Conservation (phyloP, 1,140 invertebrate species). For the Medauroidea extradentata region DNA sequence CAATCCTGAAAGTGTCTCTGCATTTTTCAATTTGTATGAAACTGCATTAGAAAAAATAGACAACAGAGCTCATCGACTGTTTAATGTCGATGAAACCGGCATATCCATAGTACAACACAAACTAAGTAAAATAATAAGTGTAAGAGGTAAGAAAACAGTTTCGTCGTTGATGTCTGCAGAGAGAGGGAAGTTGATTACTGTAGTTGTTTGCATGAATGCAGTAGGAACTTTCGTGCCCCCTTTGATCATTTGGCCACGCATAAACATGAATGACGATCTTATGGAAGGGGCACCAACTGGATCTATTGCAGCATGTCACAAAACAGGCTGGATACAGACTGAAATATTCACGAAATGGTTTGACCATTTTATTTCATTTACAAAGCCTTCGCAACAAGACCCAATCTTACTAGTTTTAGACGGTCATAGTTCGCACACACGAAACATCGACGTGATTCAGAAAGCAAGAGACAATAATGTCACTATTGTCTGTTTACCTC, state of each 20-base stretch:
- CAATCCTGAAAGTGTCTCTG: background rate
- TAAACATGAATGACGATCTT: conserved; percentile 28
- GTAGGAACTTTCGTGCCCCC: conserved; percentile 31
- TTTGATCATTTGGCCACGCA: conserved; percentile 34
- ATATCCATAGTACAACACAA: conserved; percentile 17
- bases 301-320: conserved; percentile 26
- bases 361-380: conserved; percentile 32
- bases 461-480: too few relatives aligned
- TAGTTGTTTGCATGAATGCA: conserved; percentile 34
- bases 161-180: conserved; percentile 27
- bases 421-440: too few relatives aligned
- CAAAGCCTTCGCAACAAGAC: background rate
- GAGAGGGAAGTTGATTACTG: conserved; percentile 31
- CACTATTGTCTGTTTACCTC: too few relatives aligned
- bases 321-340: conserved; percentile 20
- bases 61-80: conserved; percentile 13
- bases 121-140: conserved; percentile 27
- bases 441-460: too few relatives aligned
- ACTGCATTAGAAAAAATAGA: conserved; percentile 10
- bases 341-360: conserved; percentile 30
- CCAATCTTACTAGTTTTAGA: conserved; percentile 11
- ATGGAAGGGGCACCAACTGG: conserved; percentile 25
- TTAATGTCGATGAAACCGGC: conserved; percentile 21
- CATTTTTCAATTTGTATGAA: conserved; percentile 11
- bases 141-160: conserved; percentile 26